Evolutionary conservation across 2,888 invertebrate genomes (phyloP).

Genomic region (Micropterix aruncella): DNA sequence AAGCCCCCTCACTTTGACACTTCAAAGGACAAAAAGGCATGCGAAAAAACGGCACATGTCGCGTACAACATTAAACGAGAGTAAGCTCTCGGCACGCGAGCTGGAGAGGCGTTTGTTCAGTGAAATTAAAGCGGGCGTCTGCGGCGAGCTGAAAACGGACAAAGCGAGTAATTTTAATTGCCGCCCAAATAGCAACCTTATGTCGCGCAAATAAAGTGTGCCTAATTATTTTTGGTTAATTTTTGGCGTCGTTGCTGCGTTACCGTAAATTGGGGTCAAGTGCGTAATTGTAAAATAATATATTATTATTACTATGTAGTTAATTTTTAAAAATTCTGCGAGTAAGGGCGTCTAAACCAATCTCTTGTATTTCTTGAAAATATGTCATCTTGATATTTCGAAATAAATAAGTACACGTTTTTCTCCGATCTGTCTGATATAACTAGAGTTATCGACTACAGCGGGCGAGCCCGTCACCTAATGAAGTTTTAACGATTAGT

Average conservation of each 20-base stretch:
- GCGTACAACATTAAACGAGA: neutral
- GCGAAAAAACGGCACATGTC: neutral
- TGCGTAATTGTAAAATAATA: no score
- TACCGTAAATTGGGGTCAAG: neutral
- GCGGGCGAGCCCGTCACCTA: no score
- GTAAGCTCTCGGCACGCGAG: no score
- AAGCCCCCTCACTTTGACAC: neutral
- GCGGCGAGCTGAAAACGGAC: neutral
- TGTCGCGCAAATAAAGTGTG: neutral
- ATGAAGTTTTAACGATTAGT: no score
- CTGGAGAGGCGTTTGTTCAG: neutral
- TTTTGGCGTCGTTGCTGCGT: neutral
- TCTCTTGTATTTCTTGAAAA: no score
- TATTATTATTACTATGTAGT: no score
- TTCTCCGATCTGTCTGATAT: no score
- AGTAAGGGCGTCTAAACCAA: no score
- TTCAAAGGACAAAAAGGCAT: neutral
- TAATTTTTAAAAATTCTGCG: no score
- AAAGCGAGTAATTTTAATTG: neutral
- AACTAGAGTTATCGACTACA: no score
- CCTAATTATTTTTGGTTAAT: neutral
- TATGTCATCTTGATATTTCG: no score
- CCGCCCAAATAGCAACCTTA: neutral
- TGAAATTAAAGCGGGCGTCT: neutral
- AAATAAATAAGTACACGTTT: no score